Base-by-base conservation (phyloP, 2,797 vertebrate genomes). In the Sternarchorhynchus goeldii region DNA sequence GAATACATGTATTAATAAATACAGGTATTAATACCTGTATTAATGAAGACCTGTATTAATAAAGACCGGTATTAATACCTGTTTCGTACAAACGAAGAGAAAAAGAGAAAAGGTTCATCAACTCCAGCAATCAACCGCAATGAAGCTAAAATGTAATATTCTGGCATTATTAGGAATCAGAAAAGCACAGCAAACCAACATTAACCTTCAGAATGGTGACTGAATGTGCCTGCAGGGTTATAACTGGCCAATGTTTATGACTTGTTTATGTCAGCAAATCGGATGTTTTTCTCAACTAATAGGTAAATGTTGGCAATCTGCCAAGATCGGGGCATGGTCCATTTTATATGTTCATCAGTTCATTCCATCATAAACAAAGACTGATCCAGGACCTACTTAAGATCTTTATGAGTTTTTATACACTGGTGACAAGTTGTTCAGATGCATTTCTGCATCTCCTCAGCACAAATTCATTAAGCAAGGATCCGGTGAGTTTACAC, bases 271-370 rank as follows among this genome's bases (percentile, higher is more conserved):
- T 50, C 60, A 18, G 25, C 12, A 6, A 59, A 76, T 53, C 60
- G 60, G 79, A 81, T 76, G 74, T 76, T 72, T 70, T 80, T 64
- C 62, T 10, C 2, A 25, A 58, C 25, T 45, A 55, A 66, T 66
- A 55, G 74, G 71, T 74, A 7, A 74, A 62, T 16, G 56, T 68
- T 25, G n/a, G 71, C 71, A 68, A 55, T 74, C 55, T 67, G 36
- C 59, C 41, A 34, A 6, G 6, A 8, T 7, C 18, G 14, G 14
- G 55, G 66, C 66, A 32, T 18, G 17, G 4, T 14, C 12, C 5
- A 41, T 25, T 80, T 69, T 41, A 80, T 63, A 20, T 56, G 14
- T 29, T 25, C 50, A 5, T 14, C 32, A 29, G 59, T 67, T 25
- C 20, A 12, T 6, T n/a, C 4, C 6, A 16, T 20, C 5, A 8